Conservation (phyloP, 2,888 invertebrate species). For the Coenonympha glycerion region DNA sequence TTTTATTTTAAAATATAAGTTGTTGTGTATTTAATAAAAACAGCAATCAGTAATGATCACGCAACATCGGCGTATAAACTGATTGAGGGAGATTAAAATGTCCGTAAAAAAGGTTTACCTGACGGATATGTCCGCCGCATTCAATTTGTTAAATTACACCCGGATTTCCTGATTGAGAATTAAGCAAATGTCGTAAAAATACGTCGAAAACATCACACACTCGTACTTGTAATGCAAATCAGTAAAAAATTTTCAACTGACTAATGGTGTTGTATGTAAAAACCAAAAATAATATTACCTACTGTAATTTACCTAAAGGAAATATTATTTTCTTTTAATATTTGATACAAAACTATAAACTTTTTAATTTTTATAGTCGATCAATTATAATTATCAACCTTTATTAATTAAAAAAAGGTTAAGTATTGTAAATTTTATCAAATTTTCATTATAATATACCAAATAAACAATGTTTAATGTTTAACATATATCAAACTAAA, state of each 20-base stretch:
- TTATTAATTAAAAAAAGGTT: no score
- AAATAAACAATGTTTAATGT: no score
- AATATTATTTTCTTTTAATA: no score
- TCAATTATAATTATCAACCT: no score
- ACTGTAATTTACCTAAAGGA: no score
- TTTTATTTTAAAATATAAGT: constrained; percentile 18
- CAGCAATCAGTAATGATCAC: constrained; percentile 2
- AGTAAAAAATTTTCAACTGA: not conserved
- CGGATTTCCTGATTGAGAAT: constrained; percentile 8
- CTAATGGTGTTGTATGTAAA: not conserved
- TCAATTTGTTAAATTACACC: constrained; percentile 15
- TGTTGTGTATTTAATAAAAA: constrained; percentile 5
- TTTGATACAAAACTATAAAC: no score
- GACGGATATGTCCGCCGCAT: constrained; percentile 14
- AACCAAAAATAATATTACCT: not conserved
- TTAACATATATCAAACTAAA: no score
- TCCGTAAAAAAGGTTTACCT: constrained; percentile 14
- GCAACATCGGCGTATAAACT: constrained; percentile 4
- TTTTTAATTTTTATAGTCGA: no score
- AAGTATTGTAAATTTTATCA: no score
- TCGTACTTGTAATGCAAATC: not conserved
- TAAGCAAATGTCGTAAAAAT: constrained; percentile 5
- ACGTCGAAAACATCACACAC: not conserved
- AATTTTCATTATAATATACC: no score
- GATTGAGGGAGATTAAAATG: constrained; percentile 16